Percentiles rank a stretch among this genome's conserved stretches.
These are phyloP conservation scores for Pantelozetes paolii DNA, from an alignment of 2,888 invertebrate species.

Conservation along the genomic window DNA sequence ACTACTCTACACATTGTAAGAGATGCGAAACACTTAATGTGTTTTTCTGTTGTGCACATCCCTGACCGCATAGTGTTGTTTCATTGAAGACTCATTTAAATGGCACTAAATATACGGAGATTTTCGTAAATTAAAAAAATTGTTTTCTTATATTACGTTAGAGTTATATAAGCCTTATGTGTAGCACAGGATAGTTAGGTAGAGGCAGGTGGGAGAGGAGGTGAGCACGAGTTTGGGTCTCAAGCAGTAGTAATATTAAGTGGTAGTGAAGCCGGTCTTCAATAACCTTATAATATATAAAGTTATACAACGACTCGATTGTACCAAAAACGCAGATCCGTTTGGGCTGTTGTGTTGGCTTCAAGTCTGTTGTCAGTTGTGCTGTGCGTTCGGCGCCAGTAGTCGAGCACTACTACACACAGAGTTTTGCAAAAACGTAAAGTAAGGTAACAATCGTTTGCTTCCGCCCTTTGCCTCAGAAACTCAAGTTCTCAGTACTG, in stretches of 20 bases:
- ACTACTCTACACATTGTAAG: neutral
- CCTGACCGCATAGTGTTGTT: slow-evolving; percentile 14
- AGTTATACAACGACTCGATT: slow-evolving; percentile 11
- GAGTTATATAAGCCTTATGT: neutral
- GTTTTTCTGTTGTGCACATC: too few species aligned
- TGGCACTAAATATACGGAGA: slow-evolving; percentile 1
- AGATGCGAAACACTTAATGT: neutral
- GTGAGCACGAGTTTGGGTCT: slow-evolving; percentile 24
- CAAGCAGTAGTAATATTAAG: neutral
- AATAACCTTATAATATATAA: slow-evolving; percentile 32
- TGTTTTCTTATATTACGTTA: neutral
- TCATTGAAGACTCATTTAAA: neutral
- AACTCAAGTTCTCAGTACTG: slow-evolving; percentile 17
- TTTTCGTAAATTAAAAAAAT: neutral
- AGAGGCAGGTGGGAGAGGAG: slow-evolving; percentile 37
- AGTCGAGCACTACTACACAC: slow-evolving; percentile 20
- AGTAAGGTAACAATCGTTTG: slow-evolving; percentile 27
- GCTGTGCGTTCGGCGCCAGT: slow-evolving; percentile 31
- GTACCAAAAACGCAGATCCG: slow-evolving; percentile 24
- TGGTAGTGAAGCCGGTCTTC: slow-evolving; percentile 31
- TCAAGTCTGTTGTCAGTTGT: neutral
- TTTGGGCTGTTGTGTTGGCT: slow-evolving; percentile 14
- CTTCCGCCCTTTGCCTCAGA: slow-evolving; percentile 33
- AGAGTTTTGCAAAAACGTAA: neutral
- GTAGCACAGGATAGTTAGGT: slow-evolving; percentile 15